A percentile compares a stretch with the other conserved stretches of the same genome.
Conservation (phyloP, 2,888 invertebrate genomes). For the Noctuana brunneofusca region DNA sequence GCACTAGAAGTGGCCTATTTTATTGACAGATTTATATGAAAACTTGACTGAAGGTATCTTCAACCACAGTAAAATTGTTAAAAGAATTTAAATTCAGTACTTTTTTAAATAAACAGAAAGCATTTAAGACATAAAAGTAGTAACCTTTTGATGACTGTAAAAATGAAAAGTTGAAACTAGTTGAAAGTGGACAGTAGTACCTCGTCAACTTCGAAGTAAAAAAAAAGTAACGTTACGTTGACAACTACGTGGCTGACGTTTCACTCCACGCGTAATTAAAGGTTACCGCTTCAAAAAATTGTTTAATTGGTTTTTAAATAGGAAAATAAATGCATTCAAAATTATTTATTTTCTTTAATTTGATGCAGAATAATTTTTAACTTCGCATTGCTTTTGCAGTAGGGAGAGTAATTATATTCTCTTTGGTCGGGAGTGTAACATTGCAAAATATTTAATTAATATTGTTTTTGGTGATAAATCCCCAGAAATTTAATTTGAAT, state of each 20-base stretch:
- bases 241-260: constrained; percentile 81
- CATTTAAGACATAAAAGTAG: neutral
- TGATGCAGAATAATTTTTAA: no score
- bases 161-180: constrained; percentile 8
- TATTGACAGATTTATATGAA: neutral
- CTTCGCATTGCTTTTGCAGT: no score
- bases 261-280: constrained; percentile 74
- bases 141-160: constrained; percentile 18
- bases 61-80: neutral
- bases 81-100: neutral
- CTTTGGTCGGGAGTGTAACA: no score
- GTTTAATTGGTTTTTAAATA: no score
- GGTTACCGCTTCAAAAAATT: neutral
- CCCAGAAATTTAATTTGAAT: no score
- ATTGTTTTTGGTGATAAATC: no score
- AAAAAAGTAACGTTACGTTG: constrained; percentile 45
- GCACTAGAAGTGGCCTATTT: neutral
- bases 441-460: no score
- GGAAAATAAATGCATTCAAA: neutral
- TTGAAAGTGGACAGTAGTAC: no score
- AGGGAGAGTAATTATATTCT: no score
- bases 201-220: no score
- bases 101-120: constrained; percentile 3
- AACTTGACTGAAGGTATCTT: constrained; percentile 37
- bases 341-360: no score